Evolutionary conservation across 2,888 invertebrate species (phyloP).

Genomic region (Trypoxylon attenuatum): DNA sequence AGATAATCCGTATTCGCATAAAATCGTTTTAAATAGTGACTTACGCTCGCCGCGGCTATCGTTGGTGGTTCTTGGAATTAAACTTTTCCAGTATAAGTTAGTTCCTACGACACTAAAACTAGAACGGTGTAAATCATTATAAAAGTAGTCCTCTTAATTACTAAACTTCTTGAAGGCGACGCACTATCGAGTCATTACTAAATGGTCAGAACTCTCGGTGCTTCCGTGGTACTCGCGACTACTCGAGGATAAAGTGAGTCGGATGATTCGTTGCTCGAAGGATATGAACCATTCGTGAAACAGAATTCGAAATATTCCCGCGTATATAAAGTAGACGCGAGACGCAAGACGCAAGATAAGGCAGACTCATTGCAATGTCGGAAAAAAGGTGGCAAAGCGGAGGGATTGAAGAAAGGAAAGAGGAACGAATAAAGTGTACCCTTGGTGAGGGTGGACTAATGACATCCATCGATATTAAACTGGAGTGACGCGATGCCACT

Average conservation of each 20-base stretch:
- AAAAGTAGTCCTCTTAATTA: no score
- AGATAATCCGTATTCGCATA: no score
- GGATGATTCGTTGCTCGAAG: not conserved
- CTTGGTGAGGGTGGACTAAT: conserved; percentile 45
- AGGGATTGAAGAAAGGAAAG: conserved; percentile 6
- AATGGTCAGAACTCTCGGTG: conserved; percentile 27
- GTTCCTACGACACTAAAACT: no score
- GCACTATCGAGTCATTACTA: no score
- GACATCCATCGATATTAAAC: conserved; percentile 67
- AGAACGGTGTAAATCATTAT: no score
- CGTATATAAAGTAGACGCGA: not conserved
- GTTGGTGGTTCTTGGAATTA: no score
- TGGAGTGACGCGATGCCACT: conserved; percentile 57
- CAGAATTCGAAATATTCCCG: conserved; percentile 17
- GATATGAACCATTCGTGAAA: not conserved
- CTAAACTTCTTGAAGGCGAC: no score
- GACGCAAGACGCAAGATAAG: conserved; percentile 17
- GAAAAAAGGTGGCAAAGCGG: no score
- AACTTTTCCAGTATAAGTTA: no score
- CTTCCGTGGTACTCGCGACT: conserved; percentile 2
- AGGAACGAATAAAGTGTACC: conserved; percentile 5
- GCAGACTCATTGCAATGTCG: conserved; percentile 12
- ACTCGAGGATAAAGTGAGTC: not conserved
- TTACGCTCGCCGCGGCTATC: no score
- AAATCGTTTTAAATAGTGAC: no score